Evolutionary conservation across 1,140 invertebrate species (phyloP).

Genomic region (Tribolium castaneum): DNA sequence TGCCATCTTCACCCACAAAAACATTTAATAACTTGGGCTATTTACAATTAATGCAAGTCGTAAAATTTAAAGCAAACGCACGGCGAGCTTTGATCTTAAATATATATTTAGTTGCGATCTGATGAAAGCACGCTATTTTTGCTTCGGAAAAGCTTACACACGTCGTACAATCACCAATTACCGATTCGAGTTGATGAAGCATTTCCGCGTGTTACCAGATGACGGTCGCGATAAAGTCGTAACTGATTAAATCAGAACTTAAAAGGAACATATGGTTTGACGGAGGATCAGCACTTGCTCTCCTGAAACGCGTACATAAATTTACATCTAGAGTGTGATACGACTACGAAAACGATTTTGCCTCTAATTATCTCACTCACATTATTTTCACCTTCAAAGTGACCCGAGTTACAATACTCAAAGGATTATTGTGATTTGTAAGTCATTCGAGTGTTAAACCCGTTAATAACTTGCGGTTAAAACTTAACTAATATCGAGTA

Average conservation of each 20-base stretch:
- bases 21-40: not conserved
- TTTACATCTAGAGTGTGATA: not conserved
- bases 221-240: conserved; percentile 18
- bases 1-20: not conserved
- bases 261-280: conserved; percentile 26
- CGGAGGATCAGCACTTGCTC: not conserved
- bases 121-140: not conserved
- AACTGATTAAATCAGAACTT: conserved; percentile 33
- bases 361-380: not conserved
- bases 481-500: conserved; percentile 10
- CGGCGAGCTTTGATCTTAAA: not conserved
- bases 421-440: conserved; percentile 26
- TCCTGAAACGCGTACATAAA: conserved; percentile 9
- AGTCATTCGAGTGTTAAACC: conserved; percentile 17
- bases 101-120: not conserved
- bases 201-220: conserved; percentile 18
- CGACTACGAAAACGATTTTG: not conserved
- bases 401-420: conserved; percentile 9
- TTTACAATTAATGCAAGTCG: conserved; percentile 26
- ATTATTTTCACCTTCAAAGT: conserved; percentile 26
- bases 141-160: conserved; percentile 1
- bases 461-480: conserved; percentile 18
- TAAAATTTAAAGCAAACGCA: conserved; percentile 4
- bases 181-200: conserved; percentile 8
- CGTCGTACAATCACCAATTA: conserved; percentile 19